Evolutionary conservation across 2,888 invertebrate genomes (phyloP), one percentile per base, ranked within the genome.

Genomic region (Drosophila rellima): DNA sequence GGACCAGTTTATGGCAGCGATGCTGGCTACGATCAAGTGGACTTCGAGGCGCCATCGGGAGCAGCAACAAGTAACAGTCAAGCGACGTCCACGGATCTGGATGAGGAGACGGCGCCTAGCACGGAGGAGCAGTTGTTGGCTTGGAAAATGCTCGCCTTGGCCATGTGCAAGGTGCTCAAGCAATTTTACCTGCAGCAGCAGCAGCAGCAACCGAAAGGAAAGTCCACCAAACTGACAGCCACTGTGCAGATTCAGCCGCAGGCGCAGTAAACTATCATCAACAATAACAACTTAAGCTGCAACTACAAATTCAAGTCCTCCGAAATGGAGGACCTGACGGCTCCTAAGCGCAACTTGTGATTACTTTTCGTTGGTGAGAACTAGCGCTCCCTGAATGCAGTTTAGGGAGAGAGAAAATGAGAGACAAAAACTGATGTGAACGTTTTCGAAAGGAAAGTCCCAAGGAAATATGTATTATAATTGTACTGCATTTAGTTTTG

Each of bases 141-240:
- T 40, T 92, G 92, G 91, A 91, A 92, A 74, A 73, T 91, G 51
- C 83, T 92, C 2, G 92, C 92, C 1, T 61, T 91, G 39, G 88
- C 91, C 50, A 91, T 92, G 90, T 92, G 92, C 62, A 91, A 92
- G 61, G 92, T 90, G 3, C 73, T 92, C 15, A 91, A 91, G 37
- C 90, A 91, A 26, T 91, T 91, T 48, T 91, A 91, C 63, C 71
- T 78, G n/a, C 81, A 87, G 57, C 83, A 88, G 31, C 74, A 84
- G 54, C 74, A 77, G 15, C 79, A 78, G 20, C 80, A 74, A 7
- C 26, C 26, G 56, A 29, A 56, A 2, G 79, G 76, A 18, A 88
- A 86, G 23, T 11, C 84, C 40, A 70, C 72, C 72, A 88, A 88
- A 23, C 42, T 88, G 42, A 89, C 66, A 37, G 91, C 90, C 47